Evolutionary conservation across 2,113 vertebrate species (phyloP).

Genomic region (Chaetops frenatus): DNA sequence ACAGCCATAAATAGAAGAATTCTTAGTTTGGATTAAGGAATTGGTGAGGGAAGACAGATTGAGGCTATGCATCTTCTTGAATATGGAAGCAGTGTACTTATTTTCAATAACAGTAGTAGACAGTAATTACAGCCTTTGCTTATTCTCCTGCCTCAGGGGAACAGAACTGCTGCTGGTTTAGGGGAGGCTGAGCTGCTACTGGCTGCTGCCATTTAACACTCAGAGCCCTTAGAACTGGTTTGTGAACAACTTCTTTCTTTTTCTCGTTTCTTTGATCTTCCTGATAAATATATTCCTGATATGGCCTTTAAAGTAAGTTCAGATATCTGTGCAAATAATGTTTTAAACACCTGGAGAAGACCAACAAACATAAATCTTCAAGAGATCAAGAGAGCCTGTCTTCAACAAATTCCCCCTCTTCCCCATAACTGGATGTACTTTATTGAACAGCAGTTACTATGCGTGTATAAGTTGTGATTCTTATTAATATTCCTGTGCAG

Average conservation of each 20-base stretch:
- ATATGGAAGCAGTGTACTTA: background rate
- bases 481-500: background rate
- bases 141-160: background rate
- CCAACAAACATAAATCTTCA: background rate
- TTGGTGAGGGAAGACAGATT: background rate
- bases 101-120: background rate
- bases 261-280: background rate
- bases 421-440: background rate
- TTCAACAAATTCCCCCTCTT: background rate
- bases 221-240: background rate
- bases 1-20: background rate
- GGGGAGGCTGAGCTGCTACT: background rate
- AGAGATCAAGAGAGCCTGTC: background rate
- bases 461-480: background rate
- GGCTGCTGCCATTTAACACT: background rate
- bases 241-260: background rate
- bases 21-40: background rate
- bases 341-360: background rate
- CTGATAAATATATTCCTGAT: background rate
- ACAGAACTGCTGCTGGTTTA: background rate
- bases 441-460: background rate
- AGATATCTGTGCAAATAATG: background rate
- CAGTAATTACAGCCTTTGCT: constrained; percentile 18
- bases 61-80: background rate
- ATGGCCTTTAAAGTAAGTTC: background rate